These are phyloP conservation scores for Campopleginae sp. DNA, from an alignment of 2,888 invertebrate species.

Conservation along the genomic window DNA sequence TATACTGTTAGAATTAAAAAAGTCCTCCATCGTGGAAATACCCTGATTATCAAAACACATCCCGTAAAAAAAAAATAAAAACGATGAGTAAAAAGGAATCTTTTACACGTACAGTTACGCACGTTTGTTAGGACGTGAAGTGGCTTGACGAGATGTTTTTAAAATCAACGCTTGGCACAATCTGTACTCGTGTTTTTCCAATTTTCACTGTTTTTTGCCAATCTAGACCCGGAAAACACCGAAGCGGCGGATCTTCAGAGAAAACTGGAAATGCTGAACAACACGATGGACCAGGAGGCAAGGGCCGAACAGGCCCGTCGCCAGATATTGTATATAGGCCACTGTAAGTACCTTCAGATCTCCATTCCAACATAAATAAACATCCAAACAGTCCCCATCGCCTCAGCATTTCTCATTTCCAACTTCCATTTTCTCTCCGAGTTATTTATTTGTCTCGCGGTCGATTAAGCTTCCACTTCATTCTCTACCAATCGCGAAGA, in stretches of 20 bases:
- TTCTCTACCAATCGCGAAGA: neutral
- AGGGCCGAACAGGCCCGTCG: constrained; percentile 91
- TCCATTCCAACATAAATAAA: neutral
- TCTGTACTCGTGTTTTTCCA: constrained; percentile 18
- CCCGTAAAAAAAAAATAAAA: constrained; percentile 19
- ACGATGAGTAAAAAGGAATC: constrained; percentile 6
- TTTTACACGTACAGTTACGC: constrained; percentile 55
- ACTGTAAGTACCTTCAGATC: constrained; percentile 88
- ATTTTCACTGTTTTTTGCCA: constrained; percentile 48
- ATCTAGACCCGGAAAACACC: constrained; percentile 93
- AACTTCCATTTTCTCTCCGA: neutral
- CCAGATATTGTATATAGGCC: constrained; percentile 92
- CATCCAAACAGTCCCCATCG: neutral
- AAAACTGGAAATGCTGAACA: constrained; percentile 95
- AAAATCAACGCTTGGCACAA: neutral
- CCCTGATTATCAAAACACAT: constrained; percentile 29
- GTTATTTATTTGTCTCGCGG: neutral
- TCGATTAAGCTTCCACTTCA: constrained; percentile 9
- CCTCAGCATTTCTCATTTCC: neutral
- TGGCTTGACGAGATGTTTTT: constrained; percentile 46
- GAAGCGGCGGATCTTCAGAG: constrained; percentile 94
- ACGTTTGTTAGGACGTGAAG: constrained; percentile 67
- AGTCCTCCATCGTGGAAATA: constrained; percentile 10
- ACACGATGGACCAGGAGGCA: constrained; percentile 94
- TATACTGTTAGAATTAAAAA: neutral